Base-by-base conservation (phyloP, 2,888 invertebrate species). In the Andricus curvator region DNA sequence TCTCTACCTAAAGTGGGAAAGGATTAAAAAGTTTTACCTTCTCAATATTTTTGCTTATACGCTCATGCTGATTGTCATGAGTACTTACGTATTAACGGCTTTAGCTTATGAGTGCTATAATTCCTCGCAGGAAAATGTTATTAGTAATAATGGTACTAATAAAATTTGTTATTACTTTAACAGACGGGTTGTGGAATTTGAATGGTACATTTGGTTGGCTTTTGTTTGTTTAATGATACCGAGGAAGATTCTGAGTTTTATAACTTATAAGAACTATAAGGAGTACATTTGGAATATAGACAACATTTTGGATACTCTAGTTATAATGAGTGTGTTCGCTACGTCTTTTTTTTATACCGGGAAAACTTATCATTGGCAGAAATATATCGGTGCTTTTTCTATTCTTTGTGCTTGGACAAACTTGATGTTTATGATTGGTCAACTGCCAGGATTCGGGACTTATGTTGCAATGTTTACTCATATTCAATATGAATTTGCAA, bases 391-490 rank as follows among this genome's bases (percentile, higher is more conserved):
- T 2, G 93, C 93, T 1, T 90, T 93, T 66, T 92, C 93, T 3
- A 37, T 93, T 22, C 88, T 93, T 0, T 91, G 93, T 78, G 93
- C 92, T 17, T 93, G 93, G 93, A 91, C 37, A 37, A 37, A 37
- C 37, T 37, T 37, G 37, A 37, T 37, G 37, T 37, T 37, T 33
- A 91, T 93, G 90, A 92, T 94, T 29, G 94, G 94, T 0, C 92
- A 93, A 66, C 86, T 94, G 33, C 94, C 94, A 2, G 89, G 93
- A 0, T 92, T 94, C 81, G 94, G 93, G 2, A 91, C 93, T 2
- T 94, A 94, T 86, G 93, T 94, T 3, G 93, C 93, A 4, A 93
- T 93, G 93, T 93, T 93, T 77, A 93, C 92, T 0, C 93, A 92
- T 56, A 93, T 93, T 78, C 92, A 92, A 60, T 92, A 92, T 66